Conservation (phyloP, 2,797 vertebrate genomes). For the Sebastes jordani region DNA sequence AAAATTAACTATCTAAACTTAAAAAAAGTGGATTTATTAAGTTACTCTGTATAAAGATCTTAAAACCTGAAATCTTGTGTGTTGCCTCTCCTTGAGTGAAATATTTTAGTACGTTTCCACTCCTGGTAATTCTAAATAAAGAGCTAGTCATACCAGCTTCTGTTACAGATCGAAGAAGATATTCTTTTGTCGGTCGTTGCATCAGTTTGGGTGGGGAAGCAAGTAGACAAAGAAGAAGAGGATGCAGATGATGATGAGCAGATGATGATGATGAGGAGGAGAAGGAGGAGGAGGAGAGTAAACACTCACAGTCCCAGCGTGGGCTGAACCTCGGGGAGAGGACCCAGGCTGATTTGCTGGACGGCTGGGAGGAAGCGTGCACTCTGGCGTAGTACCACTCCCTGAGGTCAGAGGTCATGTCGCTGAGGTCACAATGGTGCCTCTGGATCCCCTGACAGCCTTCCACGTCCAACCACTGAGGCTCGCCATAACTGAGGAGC, state of each 20-base stretch:
- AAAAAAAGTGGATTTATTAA: background rate
- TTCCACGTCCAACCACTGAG: slow-evolving; percentile 79
- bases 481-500: slow-evolving; percentile 85
- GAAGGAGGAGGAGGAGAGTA: background rate
- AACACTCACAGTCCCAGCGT: slow-evolving; percentile 87
- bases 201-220: background rate
- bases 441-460: slow-evolving; percentile 83
- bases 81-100: background rate
- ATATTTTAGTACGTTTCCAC: background rate
- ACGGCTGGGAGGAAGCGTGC: slow-evolving; percentile 35
- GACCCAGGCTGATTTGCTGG: slow-evolving; percentile 81
- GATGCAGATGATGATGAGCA: background rate
- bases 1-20: background rate
- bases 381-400: slow-evolving; percentile 91
- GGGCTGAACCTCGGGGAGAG: slow-evolving; percentile 87
- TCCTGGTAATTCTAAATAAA: background rate
- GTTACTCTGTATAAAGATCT: background rate
- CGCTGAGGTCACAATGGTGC: slow-evolving; percentile 86
- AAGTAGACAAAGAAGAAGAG: background rate
- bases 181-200: background rate
- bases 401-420: slow-evolving; percentile 79
- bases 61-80: background rate
- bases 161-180: background rate
- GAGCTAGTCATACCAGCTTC: background rate
- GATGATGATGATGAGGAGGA: background rate